Evolutionary conservation across 1,140 invertebrate species (phyloP), one percentile per base, ranked within the genome.

Genomic region (Drosophila bocki): DNA sequence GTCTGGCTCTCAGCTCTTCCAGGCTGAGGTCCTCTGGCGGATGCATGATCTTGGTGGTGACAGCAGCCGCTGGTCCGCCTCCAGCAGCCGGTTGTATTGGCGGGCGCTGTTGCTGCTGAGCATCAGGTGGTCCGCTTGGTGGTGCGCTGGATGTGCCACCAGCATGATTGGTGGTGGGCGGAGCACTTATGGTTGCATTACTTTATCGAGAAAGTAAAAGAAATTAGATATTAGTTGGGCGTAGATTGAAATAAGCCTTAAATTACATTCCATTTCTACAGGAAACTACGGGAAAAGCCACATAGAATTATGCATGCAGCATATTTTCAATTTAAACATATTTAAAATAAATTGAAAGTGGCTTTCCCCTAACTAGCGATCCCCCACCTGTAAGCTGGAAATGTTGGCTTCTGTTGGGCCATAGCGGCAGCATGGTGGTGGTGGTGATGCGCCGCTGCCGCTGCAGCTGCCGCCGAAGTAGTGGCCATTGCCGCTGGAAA

Each of bases 21-120:
- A 98, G 86, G 48, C 98, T 99, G 45, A 98, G 96, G 94, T 99
- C 98, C 93, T 99, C 98, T 29, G 97, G 95, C 29, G 98, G 98
- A 93, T 99, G 98, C 85, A 99, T 96, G 58, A 99, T 98, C 94
- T 97, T 97, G 91, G 97, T 97, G 19, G 96, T 96, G 32, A 97
- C 96, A 64, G 91, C 94, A 57, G 64, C 88, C 68, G 59, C 91
- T 88, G 64, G 92, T 74, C 69, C 48, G 7, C 64, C 39, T 0
- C 47, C 44, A 15, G 60, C 60, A 19, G 70, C 53, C 19, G 58
- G 44, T 33, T 51, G 68, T 53, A 45, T 51, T 13, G 86, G 92
- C 62, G 79, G 91, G 8, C 85, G 71, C 41, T 56, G 75, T 32
- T 77, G 74, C 70, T 70, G 74, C 71, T 26, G 65, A 44, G 91